Evolutionary conservation across 1,140 invertebrate genomes (phyloP).

Genomic region (Parasteatoda tepidariorum): DNA sequence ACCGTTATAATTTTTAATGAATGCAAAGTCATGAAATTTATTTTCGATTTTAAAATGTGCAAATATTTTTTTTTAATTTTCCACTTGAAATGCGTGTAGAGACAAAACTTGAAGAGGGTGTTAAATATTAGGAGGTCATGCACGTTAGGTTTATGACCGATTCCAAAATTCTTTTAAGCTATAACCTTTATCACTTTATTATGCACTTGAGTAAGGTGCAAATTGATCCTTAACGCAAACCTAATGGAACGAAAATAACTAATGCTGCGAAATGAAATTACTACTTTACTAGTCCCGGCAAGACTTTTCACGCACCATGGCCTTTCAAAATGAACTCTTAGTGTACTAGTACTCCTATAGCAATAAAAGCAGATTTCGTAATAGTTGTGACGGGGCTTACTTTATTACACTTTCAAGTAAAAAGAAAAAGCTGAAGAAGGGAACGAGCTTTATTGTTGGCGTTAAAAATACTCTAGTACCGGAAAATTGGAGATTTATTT

Average conservation of each 20-base stretch:
- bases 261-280: slow-evolving; percentile 52
- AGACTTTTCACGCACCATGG: slow-evolving; percentile 33
- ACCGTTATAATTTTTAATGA: no score
- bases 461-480: slow-evolving; percentile 20
- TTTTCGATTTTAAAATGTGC: no score
- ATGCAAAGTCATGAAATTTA: no score
- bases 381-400: slow-evolving; percentile 2
- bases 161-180: slow-evolving; percentile 17
- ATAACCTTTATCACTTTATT: slow-evolving; percentile 40
- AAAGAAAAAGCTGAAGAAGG: neutral
- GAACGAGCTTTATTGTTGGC: slow-evolving; percentile 15
- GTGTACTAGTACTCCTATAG: neutral
- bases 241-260: slow-evolving; percentile 54
- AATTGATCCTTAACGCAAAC: slow-evolving; percentile 53
- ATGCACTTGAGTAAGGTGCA: slow-evolving; percentile 34
- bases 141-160: slow-evolving; percentile 54
- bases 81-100: no score
- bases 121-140: slow-evolving; percentile 50
- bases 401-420: slow-evolving; percentile 3
- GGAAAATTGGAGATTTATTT: slow-evolving; percentile 43
- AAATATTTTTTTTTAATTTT: no score
- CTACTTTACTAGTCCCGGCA: slow-evolving; percentile 4
- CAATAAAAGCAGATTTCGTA: slow-evolving; percentile 23
- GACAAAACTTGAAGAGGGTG: no score
- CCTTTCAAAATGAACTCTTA: slow-evolving; percentile 33